A percentile compares a stretch with the other conserved stretches of the same genome.
Conservation (phyloP, 1,140 invertebrate species). For the Tetragnatha versicolor region DNA sequence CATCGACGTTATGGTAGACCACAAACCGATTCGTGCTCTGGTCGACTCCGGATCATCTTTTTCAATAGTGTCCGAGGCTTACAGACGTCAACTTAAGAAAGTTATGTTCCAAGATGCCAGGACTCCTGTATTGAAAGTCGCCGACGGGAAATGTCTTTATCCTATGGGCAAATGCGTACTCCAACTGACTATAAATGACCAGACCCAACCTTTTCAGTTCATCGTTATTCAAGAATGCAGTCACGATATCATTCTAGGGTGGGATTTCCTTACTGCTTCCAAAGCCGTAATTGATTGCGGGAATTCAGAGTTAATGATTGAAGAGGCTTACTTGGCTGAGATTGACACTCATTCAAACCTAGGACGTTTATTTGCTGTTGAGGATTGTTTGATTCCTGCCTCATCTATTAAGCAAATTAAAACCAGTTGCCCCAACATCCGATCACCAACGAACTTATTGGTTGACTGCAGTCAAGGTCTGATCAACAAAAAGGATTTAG, state of each 20-base stretch:
- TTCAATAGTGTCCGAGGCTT: not conserved
- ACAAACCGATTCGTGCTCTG: not conserved
- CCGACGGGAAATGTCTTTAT: not conserved
- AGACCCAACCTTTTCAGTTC: not conserved
- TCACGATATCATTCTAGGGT: not conserved
- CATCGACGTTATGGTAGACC: not conserved
- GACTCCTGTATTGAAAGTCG: not conserved
- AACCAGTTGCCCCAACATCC: no score
- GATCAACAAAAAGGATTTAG: no score
- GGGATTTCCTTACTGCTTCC: no score
- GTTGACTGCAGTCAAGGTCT: no score
- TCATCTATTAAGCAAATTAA: no score
- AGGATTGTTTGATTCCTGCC: no score
- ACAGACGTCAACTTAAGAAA: not conserved
- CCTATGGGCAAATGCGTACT: not conserved
- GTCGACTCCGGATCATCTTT: conserved; percentile 1
- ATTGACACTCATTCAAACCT: no score
- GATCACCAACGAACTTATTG: no score
- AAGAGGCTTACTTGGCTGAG: no score
- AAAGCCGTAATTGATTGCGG: no score
- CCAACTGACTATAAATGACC: not conserved
- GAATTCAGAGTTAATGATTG: no score
- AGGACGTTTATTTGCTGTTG: no score
- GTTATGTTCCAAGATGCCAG: not conserved
- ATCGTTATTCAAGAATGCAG: not conserved